A percentile compares a stretch with the other conserved stretches of the same genome.
phyloP scores from a whole-genome alignment of 2,888 invertebrate species.

The Drosophila quinaria region DNA sequence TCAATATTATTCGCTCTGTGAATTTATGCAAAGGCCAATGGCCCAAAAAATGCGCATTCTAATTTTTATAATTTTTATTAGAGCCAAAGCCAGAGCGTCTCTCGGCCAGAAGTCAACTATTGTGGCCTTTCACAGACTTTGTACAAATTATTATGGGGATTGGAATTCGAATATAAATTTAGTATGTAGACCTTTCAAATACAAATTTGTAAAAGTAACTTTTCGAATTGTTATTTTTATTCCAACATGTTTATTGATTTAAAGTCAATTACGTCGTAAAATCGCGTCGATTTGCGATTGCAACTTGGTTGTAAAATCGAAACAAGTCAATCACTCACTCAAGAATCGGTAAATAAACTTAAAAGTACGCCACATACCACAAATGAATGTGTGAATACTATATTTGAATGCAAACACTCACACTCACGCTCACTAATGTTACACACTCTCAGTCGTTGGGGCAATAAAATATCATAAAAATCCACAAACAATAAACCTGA shows the following conservation, averaged over 20 bases:
- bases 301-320: constrained; percentile 36
- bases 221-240: constrained; percentile 13
- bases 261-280: constrained; percentile 39
- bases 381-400: constrained; percentile 29
- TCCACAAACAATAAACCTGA: constrained; percentile 53
- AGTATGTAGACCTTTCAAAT: constrained; percentile 3
- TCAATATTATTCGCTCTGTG: constrained; percentile 47
- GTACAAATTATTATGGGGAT: constrained; percentile 34
- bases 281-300: constrained; percentile 41
- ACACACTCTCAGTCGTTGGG: constrained; percentile 8
- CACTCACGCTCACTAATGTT: not conserved
- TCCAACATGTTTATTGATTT: constrained; percentile 16
- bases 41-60: constrained; percentile 46
- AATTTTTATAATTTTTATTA: constrained; percentile 41
- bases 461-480: constrained; percentile 67
- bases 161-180: not conserved
- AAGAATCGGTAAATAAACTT: constrained; percentile 45
- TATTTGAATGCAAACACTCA: constrained; percentile 21
- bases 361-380: constrained; percentile 24
- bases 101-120: not conserved
- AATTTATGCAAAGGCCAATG: constrained; percentile 71
- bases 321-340: constrained; percentile 59
- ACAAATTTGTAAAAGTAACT: not conserved
- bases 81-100: constrained; percentile 10
- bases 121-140: constrained; percentile 4